Base-by-base conservation (phyloP, 2,113 vertebrate species). In the Leucoraja erinaceus region DNA sequence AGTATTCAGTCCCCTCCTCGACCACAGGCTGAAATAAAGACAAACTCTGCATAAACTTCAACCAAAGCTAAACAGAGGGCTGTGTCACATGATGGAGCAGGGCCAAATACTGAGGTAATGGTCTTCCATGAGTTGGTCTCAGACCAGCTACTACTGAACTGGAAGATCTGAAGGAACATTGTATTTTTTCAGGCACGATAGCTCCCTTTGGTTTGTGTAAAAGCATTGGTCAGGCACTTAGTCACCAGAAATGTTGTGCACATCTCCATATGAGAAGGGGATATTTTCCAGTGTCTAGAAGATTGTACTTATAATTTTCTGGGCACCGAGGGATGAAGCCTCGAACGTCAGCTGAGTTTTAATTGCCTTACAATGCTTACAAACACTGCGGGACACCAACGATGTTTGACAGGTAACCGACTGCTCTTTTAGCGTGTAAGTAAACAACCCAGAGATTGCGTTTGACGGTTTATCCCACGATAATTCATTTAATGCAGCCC, bases 401-500 rank as follows among this genome's bases (percentile, higher is more conserved):
- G 70, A 70, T 91, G 38, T 91, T 91, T 91, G 66, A 91, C 68
- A 18, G 38, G 20, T 72, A 72, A 33, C 66, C 72, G 90, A 91
- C 90, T 72, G 90, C 90, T 91, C 68, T 54, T 72, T 91, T 72
- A 47, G 66, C 22, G 72, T 38, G 4, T 91, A 47, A 91, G 68
- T 70, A 91, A 91, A 88, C 68, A 72, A 68, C 54, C 20, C 33
- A 74, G 90, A 72, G 90, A 74, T 91, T 91, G 63, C 72, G 66
- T 91, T 38, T 74, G 90, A 72, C 90, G 47, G 63, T 47, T 22
- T 38, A 91, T 68, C 79, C 90, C 90, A 63, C 72, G 90, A 91
- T 38, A 63, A 91, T 91, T 91, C 72, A 91, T 91, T 91, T 91
- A 91, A 91, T 72, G 22, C 31, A 91, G 31, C 22, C 90, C 63